A percentile compares a stretch with the other conserved stretches of the same genome.
Evolutionary conservation across 2,113 vertebrate genomes (phyloP).

Genomic region (Haemorhous mexicanus): DNA sequence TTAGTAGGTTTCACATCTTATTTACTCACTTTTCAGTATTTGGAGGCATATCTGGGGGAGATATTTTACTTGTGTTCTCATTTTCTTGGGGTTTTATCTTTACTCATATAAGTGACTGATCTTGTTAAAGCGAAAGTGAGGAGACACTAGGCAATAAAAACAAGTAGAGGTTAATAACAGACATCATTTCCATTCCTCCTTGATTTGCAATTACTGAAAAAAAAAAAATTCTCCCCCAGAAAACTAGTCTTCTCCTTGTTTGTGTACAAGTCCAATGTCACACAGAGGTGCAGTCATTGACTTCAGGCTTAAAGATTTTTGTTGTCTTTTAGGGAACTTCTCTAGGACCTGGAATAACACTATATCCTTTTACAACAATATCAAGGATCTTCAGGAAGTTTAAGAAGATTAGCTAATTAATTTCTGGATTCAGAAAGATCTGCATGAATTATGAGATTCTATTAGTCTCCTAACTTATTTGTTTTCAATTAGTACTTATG

Average conservation of each 20-base stretch:
- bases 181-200: not conserved
- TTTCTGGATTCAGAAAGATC: not conserved
- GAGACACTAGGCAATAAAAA: not conserved
- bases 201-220: not conserved
- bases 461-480: not conserved
- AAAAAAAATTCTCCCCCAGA: not conserved
- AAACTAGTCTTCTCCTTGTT: not conserved
- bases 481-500: not conserved
- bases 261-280: not conserved
- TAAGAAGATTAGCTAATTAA: not conserved
- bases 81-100: not conserved
- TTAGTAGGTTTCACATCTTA: not conserved
- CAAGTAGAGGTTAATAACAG: not conserved
- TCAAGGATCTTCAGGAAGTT: not conserved
- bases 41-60: not conserved
- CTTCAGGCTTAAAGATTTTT: not conserved
- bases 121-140: not conserved
- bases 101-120: not conserved
- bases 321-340: not conserved
- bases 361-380: not conserved
- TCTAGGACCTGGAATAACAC: not conserved
- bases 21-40: not conserved
- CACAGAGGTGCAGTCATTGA: not conserved
- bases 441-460: not conserved
- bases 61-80: not conserved